phyloP scores from a whole-genome alignment of 2,797 vertebrate genomes.

The Chelonia mydas region DNA sequence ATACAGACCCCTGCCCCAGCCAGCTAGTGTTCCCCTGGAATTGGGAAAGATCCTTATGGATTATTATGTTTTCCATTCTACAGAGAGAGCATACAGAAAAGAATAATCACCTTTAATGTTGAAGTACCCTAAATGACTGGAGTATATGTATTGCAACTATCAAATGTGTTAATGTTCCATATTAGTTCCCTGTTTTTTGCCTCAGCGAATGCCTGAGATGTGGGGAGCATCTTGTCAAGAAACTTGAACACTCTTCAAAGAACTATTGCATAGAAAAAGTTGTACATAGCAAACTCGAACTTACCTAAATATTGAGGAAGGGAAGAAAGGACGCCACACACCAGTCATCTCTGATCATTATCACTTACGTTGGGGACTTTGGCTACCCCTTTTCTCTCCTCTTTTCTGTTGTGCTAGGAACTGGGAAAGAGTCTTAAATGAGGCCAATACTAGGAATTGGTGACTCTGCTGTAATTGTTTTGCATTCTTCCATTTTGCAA shows the following conservation, averaged over 20 bases:
- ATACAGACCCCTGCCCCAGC: not conserved
- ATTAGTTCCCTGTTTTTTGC: not conserved
- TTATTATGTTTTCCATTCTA: conserved; percentile 70
- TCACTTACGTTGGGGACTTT: too few relatives aligned
- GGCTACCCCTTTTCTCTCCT: not conserved
- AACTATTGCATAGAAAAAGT: not conserved
- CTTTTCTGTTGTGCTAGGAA: not conserved
- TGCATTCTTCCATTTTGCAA: rapidly evolving
- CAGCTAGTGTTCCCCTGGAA: conserved; percentile 65
- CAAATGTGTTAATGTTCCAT: rapidly evolving
- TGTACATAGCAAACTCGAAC: not conserved
- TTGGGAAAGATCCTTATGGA: conserved; percentile 68
- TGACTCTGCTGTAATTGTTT: not conserved
- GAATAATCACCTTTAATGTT: not conserved
- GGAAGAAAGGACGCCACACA: not conserved
- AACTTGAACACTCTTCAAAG: not conserved
- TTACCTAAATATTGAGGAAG: not conserved
- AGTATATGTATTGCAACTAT: not conserved
- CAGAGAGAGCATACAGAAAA: conserved; percentile 18
- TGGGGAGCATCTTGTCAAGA: not conserved
- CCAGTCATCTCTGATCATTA: not conserved
- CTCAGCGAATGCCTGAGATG: not conserved
- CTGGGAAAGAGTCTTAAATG: not conserved
- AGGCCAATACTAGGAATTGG: rapidly evolving
- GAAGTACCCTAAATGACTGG: not conserved